Evolutionary conservation across 2,797 vertebrate species (phyloP), one percentile per base, ranked within the genome.

Genomic region (Galagoides demidoff): DNA sequence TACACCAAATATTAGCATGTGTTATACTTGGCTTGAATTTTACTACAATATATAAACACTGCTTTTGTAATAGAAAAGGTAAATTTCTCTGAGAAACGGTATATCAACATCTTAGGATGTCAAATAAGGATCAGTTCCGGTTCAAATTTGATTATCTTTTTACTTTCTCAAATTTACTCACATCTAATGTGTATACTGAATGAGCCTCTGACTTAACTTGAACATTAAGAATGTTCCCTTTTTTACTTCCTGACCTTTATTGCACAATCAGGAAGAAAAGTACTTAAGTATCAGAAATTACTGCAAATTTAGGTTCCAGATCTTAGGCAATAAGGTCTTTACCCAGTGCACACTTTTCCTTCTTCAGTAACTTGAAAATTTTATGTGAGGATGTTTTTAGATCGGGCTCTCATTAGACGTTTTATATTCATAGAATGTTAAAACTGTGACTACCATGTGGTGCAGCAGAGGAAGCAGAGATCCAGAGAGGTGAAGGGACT

Each of bases 171-270:
- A 49, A 79, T 10, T 86, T 92, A 85, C 29, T 94, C 76, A 85
- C 59, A 92, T 68, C 34, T 92, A 70, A 3, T 79, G 10, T 66
- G 22, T 79, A 84, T 92, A 27, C 52, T 91, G 71, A 90, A 76
- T 89, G 88, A 93, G 71, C 27, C 73, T 94, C 68, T 92, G 37
- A 88, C 81, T 95, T 95, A 83, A 94, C 37, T 84, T 90, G 84
- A 95, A 45, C 70, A 83, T 92, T 85, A 88, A 78, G 81, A 90
- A 84, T 20, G 77, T 97, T 97, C 93, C 82, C 59, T 17, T 89
- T 97, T 96, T 96, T 61, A 95, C 89, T 97, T 97, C 95, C 96
- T 94, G 82, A 78, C 78, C 63, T 92, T 92, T 89, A 55, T 85
- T 97, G 70, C 90, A 89, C 34, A 97, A 95, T 79, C 63, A 93